A percentile compares a stretch with the other conserved stretches of the same genome.
Conservation (phyloP, 2,888 invertebrate species). For the Amiota minor region DNA sequence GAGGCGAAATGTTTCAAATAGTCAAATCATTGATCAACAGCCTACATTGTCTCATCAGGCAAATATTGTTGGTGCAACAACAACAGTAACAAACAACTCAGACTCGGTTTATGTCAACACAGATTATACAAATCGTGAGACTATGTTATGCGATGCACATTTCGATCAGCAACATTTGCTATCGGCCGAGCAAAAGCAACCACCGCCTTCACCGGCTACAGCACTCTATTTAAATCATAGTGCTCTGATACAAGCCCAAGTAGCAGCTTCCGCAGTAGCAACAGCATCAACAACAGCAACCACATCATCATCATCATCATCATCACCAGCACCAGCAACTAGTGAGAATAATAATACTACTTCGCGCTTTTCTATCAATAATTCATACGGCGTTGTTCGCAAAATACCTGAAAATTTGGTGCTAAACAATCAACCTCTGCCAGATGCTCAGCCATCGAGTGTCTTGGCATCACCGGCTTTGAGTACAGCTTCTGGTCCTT, state of each 20-base stretch:
- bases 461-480: constrained; percentile 78
- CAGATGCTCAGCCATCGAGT: constrained; percentile 62
- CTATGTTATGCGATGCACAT: constrained; percentile 65
- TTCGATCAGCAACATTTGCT: constrained; percentile 62
- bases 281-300: constrained; percentile 45
- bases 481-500: constrained; percentile 84
- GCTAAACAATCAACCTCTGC: constrained; percentile 65
- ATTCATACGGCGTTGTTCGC: constrained; percentile 66
- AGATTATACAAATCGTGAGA: constrained; percentile 71
- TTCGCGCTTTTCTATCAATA: constrained; percentile 25
- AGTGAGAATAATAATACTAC: too few species aligned
- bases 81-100: constrained; percentile 46
- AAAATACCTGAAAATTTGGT: constrained; percentile 73
- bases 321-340: too few species aligned
- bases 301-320: too few species aligned
- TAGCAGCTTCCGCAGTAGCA: constrained; percentile 53
- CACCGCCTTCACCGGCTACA: constrained; percentile 61
- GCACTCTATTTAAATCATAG: constrained; percentile 63
- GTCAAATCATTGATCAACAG: constrained; percentile 43
- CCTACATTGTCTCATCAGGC: background rate
- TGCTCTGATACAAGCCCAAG: constrained; percentile 56
- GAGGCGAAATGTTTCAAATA: constrained; percentile 36
- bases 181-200: constrained; percentile 58
- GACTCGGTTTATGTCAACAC: constrained; percentile 71
- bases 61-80: background rate